phyloP scores from a whole-genome alignment of 2,888 invertebrate genomes.

The Agrochola litura region DNA sequence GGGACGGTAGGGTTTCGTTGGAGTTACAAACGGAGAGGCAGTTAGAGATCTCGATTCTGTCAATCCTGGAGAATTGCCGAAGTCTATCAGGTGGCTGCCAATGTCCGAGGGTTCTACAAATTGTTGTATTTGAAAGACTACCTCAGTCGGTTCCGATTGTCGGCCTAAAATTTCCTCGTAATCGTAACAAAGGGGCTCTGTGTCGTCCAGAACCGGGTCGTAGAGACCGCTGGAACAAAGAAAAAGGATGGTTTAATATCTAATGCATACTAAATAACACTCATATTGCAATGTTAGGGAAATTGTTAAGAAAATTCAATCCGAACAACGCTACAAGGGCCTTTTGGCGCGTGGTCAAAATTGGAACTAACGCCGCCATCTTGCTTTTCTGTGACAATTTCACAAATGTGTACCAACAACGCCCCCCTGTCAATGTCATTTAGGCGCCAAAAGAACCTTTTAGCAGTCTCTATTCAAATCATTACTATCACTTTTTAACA shows the following conservation, averaged over 20 bases:
- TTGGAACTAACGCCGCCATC: no score
- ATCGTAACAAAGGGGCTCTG: slow-evolving; percentile 80
- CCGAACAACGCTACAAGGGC: not conserved
- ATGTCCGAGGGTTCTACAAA: slow-evolving; percentile 68
- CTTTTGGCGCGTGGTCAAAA: not conserved
- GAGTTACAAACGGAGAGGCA: slow-evolving; percentile 76
- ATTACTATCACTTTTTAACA: no score
- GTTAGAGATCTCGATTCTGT: slow-evolving; percentile 74
- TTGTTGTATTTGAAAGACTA: slow-evolving; percentile 76
- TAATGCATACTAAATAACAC: no score
- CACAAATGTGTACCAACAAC: not conserved
- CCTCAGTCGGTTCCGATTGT: slow-evolving; percentile 84
- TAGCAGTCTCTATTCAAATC: no score
- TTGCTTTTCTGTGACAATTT: not conserved
- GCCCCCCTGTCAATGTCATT: not conserved
- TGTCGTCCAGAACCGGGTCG: slow-evolving; percentile 86
- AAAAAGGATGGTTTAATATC: slow-evolving; percentile 10
- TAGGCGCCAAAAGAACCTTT: not conserved
- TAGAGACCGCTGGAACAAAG: slow-evolving; percentile 83
- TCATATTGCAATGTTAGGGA: not conserved
- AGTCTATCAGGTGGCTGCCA: slow-evolving; percentile 55
- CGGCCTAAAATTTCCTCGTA: slow-evolving; percentile 84
- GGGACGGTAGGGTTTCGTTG: slow-evolving; percentile 80
- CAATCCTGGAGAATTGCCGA: slow-evolving; percentile 18
- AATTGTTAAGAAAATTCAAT: not conserved